Evolutionary conservation across 2,113 vertebrate species (phyloP), one percentile per base, ranked within the genome.

Genomic region (Rhinopomastus cyanomelas): DNA sequence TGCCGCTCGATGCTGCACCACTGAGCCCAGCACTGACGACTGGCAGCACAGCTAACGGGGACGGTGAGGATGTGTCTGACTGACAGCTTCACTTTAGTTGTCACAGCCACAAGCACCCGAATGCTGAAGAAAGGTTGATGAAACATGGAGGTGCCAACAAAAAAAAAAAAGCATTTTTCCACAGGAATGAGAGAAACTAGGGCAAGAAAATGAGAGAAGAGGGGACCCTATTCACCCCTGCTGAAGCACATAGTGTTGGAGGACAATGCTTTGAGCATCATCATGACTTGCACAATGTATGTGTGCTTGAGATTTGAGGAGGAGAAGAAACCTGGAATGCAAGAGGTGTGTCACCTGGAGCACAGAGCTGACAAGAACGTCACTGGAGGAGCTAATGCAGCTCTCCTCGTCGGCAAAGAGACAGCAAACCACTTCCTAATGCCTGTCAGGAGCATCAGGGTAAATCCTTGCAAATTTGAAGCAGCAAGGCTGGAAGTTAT

Each of bases 11-110:
- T 0, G 2, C 51, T 5, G 57, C 6, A 1, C 13, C 82, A 57
- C 82, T 0, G 0, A 81, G 44, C 14, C 32, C 37, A 0, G 82
- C 85, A 22, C 56, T 3, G 1, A 25, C 74, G 73, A 95, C 65
- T 92, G 87, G 80, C 93, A 94, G 90, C 51, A 87, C 34, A 90
- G 71, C 67, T 93, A 88, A 95, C 87, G 81, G 86, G 27, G 68
- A 82, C 0, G 93, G 92, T 59, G 62, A 44, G 56, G 90, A 88
- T 90, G 88, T 2, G 1, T 81, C 3, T 73, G 77, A 94, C 34
- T 93, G 88, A 88, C 84, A 89, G 67, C 36, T 51, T 66, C 61
- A 69, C 88, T 84, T 75, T 18, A 87, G 90, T 71, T 92, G 71
- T 85, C 90, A 95, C 76, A 94, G 51, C 32, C 78, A 85, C 62